phyloP scores from a whole-genome alignment of 2,113 vertebrate genomes.

The Columbina picui region DNA sequence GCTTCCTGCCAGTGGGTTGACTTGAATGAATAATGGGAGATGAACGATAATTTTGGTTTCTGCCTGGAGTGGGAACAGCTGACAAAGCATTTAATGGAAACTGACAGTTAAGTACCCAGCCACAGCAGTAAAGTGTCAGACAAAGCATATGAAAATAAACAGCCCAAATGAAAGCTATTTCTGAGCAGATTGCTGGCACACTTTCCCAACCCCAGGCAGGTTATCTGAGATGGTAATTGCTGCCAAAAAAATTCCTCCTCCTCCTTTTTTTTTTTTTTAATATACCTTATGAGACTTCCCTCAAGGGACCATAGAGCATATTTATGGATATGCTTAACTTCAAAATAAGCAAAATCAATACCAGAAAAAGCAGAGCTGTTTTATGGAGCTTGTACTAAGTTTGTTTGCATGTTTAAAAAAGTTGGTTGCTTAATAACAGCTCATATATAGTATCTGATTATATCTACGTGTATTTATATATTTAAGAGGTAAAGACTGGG shows the following conservation, averaged over 20 bases:
- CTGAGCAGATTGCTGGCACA: conserved; percentile 66
- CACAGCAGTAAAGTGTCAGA: conserved; percentile 69
- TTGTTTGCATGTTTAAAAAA: conserved; percentile 55
- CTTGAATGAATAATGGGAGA: conserved; percentile 53
- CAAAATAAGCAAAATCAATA: conserved; percentile 65
- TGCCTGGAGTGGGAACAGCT: conserved; percentile 46
- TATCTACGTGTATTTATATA: conserved; percentile 29
- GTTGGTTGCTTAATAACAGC: conserved; percentile 11
- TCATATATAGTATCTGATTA: conserved; percentile 3
- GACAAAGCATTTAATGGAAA: conserved; percentile 66
- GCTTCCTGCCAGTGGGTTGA: not conserved
- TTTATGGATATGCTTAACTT: conserved; percentile 59
- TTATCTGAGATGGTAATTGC: conserved; percentile 66
- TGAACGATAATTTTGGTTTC: conserved; percentile 50
- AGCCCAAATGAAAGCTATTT: conserved; percentile 72
- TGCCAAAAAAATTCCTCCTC: conserved; percentile 67
- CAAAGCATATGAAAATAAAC: conserved; percentile 77
- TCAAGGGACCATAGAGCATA: conserved; percentile 38
- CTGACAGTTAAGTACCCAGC: conserved; percentile 76
- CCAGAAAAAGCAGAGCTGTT: conserved; percentile 11
- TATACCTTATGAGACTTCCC: conserved; percentile 63
- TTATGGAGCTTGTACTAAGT: conserved; percentile 29
- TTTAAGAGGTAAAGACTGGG: not conserved
- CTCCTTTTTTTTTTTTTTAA: conserved; percentile 36
- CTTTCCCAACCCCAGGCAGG: conserved; percentile 67